Conservation (phyloP, 2,113 vertebrate genomes). For the Scomber japonicus region DNA sequence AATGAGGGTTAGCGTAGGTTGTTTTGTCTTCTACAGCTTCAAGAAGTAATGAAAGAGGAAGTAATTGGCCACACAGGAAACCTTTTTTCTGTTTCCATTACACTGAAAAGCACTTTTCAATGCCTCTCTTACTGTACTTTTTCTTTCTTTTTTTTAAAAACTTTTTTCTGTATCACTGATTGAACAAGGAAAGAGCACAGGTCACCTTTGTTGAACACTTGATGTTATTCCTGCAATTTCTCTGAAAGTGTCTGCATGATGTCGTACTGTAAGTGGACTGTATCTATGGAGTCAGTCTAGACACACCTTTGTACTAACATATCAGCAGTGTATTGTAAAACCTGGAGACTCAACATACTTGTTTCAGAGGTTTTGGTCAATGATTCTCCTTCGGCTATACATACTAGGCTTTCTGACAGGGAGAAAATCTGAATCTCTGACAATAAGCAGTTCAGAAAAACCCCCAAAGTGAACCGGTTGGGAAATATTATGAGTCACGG, state of each 20-base stretch:
- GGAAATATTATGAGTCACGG: neutral
- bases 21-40: conserved; percentile 27
- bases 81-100: neutral
- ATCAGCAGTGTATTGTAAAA: neutral
- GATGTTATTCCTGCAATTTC: neutral
- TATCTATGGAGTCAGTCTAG: neutral
- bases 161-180: neutral
- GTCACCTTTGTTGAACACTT: neutral
- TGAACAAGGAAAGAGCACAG: neutral
- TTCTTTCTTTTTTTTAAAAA: too few species aligned
- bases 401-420: neutral
- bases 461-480: neutral
- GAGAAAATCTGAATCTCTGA: neutral
- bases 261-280: neutral
- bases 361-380: neutral
- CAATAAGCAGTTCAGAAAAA: neutral
- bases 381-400: conserved; percentile 5
- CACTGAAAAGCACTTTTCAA: conserved; percentile 17
- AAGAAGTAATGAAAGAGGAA: conserved; percentile 37
- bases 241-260: neutral
- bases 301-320: neutral
- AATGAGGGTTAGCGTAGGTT: conserved; percentile 22
- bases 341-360: neutral
- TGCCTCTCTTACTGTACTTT: neutral
- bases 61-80: conserved; percentile 44